Percentiles rank a stretch among this genome's conserved stretches.
Evolutionary conservation across 2,113 vertebrate species (phyloP).

Genomic region (Python bivittatus): DNA sequence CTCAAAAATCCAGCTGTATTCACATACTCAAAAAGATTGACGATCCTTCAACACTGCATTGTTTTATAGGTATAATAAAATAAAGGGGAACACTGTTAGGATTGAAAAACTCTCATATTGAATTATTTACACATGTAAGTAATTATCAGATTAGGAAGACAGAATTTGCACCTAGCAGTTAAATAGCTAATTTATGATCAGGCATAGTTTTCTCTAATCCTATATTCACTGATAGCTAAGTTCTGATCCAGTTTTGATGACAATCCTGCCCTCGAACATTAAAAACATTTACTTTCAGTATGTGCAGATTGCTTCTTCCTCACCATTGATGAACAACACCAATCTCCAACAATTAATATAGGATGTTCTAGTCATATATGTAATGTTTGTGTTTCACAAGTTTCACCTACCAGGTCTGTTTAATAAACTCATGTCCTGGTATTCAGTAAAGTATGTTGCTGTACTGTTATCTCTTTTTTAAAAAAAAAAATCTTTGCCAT

Average conservation of each 20-base stretch:
- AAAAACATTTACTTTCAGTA: not conserved
- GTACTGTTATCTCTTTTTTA: not conserved
- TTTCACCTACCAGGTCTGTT: not conserved
- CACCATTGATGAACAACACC: not conserved
- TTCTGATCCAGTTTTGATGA: not conserved
- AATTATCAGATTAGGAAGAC: not conserved
- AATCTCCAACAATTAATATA: not conserved
- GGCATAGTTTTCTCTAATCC: not conserved
- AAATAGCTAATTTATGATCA: not conserved
- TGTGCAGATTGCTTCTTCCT: not conserved
- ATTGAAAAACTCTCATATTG: not conserved
- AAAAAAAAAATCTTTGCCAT: not conserved
- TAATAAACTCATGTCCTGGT: not conserved
- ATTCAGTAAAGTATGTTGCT: not conserved
- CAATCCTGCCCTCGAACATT: not conserved
- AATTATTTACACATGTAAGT: not conserved
- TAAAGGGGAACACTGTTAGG: not conserved
- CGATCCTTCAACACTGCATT: not conserved
- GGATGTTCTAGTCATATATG: not conserved
- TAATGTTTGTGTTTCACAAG: not conserved
- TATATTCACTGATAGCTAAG: not conserved
- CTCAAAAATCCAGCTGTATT: not conserved
- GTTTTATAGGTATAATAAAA: not conserved
- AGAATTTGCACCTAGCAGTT: not conserved
- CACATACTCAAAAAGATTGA: not conserved